phyloP scores from a whole-genome alignment of 2,888 invertebrate genomes.

The Scaeva pyrastri region DNA sequence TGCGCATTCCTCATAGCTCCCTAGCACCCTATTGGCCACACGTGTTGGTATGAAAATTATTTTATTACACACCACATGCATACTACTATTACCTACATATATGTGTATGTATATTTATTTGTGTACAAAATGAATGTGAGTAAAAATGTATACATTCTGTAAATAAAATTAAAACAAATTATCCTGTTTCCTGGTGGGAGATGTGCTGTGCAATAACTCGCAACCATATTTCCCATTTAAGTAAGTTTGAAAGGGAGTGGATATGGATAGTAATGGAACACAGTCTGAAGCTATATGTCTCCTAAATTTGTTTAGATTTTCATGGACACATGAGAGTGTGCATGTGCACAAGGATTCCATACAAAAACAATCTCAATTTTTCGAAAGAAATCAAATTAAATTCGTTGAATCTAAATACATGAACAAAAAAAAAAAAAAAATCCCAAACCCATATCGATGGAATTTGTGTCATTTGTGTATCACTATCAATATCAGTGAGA shows the following conservation, averaged over 20 bases:
- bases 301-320: not conserved
- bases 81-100: too few relatives aligned
- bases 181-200: conserved; percentile 7
- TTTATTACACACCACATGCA: not conserved
- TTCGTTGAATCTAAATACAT: too few relatives aligned
- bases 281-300: not conserved
- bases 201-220: not conserved
- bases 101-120: too few relatives aligned
- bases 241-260: not conserved
- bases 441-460: too few relatives aligned
- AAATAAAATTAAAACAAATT: conserved; percentile 18
- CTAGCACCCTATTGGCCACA: not conserved
- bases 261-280: not conserved
- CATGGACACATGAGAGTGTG: not conserved
- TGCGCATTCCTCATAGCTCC: not conserved
- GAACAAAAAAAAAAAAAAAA: not conserved
- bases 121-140: not conserved
- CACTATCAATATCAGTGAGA: not conserved
- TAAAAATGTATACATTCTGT: not conserved
- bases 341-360: not conserved
- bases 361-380: not conserved
- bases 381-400: not conserved
- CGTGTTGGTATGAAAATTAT: conserved; percentile 15
- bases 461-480: not conserved
- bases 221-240: not conserved